Percentiles rank a stretch among this genome's conserved stretches.
These are phyloP conservation scores for Pandemis corylana DNA, from an alignment of 2,888 invertebrate genomes.

Conservation along the genomic window DNA sequence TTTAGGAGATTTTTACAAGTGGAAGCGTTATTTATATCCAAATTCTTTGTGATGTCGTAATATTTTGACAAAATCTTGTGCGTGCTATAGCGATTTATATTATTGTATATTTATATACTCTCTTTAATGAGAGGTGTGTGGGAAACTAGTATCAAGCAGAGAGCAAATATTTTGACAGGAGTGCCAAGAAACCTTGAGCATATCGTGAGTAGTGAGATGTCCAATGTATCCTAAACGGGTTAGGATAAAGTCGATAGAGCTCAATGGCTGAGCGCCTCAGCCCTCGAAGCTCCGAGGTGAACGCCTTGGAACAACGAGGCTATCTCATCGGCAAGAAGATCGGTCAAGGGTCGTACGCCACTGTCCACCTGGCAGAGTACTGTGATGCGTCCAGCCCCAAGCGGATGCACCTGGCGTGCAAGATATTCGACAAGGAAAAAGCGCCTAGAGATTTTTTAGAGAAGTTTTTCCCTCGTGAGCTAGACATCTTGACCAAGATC, in stretches of 20 bases:
- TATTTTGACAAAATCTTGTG: constrained; percentile 81
- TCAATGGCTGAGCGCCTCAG: constrained; percentile 90
- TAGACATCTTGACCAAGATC: constrained; percentile 94
- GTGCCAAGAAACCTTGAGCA: constrained; percentile 72
- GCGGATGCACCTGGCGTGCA: constrained; percentile 92
- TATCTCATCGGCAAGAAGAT: constrained; percentile 94
- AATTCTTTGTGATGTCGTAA: constrained; percentile 85
- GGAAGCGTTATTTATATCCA: constrained; percentile 83
- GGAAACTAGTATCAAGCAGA: constrained; percentile 65
- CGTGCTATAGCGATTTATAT: constrained; percentile 70
- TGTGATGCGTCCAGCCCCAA: constrained; percentile 89
- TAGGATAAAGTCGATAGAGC: constrained; percentile 82
- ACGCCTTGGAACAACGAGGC: constrained; percentile 93
- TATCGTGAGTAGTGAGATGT: constrained; percentile 80
- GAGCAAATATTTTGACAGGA: constrained; percentile 75
- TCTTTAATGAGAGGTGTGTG: constrained; percentile 77
- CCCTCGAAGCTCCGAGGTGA: constrained; percentile 93
- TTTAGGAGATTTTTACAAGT: constrained; percentile 79
- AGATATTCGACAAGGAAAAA: constrained; percentile 95
- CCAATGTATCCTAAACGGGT: constrained; percentile 85
- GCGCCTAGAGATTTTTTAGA: constrained; percentile 95
- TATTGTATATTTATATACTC: constrained; percentile 63
- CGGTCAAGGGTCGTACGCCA: constrained; percentile 96
- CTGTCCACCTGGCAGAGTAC: constrained; percentile 94
- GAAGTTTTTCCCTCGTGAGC: constrained; percentile 96